A percentile compares a stretch with the other conserved stretches of the same genome.
phyloP scores from a whole-genome alignment of 1,140 invertebrate genomes.

The Bursaphelenchus mucronatus region DNA sequence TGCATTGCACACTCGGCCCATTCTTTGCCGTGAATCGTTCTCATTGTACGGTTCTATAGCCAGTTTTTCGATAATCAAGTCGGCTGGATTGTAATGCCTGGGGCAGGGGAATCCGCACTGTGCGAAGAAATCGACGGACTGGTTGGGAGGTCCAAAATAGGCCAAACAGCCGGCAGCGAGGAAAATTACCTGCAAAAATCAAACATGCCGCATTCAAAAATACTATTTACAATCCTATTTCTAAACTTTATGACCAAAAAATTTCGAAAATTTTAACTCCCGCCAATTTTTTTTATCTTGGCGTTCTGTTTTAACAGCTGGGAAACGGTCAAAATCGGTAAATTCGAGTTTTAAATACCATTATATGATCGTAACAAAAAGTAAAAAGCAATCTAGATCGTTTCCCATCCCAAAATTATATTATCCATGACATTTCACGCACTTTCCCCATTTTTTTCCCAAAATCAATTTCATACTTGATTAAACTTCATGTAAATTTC shows the following conservation, averaged over 20 bases:
- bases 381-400: too few species aligned
- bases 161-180: conserved; percentile 62
- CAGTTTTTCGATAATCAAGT: conserved; percentile 70
- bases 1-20: conserved; percentile 43
- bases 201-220: conserved; percentile 22
- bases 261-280: conserved; percentile 6
- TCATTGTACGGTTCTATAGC: conserved; percentile 60
- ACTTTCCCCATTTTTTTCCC: too few species aligned
- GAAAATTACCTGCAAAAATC: conserved; percentile 57
- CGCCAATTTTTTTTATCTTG: conserved; percentile 1
- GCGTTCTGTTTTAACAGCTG: too few species aligned
- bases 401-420: not conserved
- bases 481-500: conserved; percentile 77
- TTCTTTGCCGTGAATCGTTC: conserved; percentile 48
- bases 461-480: conserved; percentile 36
- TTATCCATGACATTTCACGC: conserved; percentile 6
- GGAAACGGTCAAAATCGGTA: too few species aligned
- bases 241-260: not conserved
- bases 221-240: not conserved
- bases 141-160: conserved; percentile 50
- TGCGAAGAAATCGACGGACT: conserved; percentile 50
- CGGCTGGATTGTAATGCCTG: conserved; percentile 69
- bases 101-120: conserved; percentile 71
- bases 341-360: too few species aligned
- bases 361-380: too few species aligned